phyloP scores from a whole-genome alignment of 2,113 vertebrate genomes.

The Pelobates fuscus region DNA sequence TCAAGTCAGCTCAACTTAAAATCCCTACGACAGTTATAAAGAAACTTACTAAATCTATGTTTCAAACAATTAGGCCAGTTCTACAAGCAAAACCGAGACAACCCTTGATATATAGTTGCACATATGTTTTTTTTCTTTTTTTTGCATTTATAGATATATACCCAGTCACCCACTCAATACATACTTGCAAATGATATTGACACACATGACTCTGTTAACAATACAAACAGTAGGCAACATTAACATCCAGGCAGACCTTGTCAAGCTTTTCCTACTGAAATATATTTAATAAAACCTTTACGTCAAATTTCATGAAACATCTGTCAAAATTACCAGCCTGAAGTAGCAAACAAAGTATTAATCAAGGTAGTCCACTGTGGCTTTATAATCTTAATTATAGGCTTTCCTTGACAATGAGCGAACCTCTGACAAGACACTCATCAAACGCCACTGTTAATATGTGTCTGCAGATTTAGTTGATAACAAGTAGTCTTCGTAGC shows the following conservation, averaged over 20 bases:
- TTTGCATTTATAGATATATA: too few species aligned
- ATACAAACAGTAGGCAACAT: conserved; percentile 36
- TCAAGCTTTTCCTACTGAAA: conserved; percentile 42
- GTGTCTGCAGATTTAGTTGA: conserved; percentile 49
- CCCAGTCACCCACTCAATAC: not conserved
- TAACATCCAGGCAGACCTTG: conserved; percentile 31
- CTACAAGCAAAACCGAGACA: too few species aligned
- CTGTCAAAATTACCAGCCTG: conserved; percentile 52
- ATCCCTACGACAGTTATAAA: too few species aligned
- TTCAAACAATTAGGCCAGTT: too few species aligned
- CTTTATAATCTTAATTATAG: conserved; percentile 63
- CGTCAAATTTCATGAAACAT: conserved; percentile 53
- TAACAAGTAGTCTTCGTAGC: conserved; percentile 42
- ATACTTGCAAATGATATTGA: conserved; percentile 23
- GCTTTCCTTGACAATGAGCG: conserved; percentile 55
- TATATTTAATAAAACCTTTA: conserved; percentile 47
- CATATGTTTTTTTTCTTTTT: too few species aligned
- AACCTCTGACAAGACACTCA: conserved; percentile 63
- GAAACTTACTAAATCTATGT: too few species aligned
- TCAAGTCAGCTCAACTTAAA: too few species aligned
- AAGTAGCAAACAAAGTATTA: conserved; percentile 59
- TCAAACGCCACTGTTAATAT: conserved; percentile 58
- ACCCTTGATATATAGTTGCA: too few species aligned
- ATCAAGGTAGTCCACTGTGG: conserved; percentile 56
- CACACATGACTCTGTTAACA: conserved; percentile 30